Conservation (phyloP, 53 echinoderm and acorn worm genomes). For the Temnopleurus reevesii region DNA sequence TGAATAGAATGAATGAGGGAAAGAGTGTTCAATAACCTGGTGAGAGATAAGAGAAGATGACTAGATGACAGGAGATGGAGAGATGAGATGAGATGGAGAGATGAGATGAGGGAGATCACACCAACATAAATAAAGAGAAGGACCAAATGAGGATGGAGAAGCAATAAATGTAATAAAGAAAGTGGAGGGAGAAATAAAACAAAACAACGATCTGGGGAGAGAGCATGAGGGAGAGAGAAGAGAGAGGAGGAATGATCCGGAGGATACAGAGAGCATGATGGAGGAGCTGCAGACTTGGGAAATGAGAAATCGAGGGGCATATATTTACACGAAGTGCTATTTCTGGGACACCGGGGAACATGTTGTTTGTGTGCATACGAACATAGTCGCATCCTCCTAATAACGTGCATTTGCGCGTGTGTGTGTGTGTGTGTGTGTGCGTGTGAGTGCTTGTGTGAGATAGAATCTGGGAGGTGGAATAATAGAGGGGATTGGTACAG, state of each 20-base stretch:
- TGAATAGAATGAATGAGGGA: too few species aligned
- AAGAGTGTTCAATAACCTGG: too few species aligned
- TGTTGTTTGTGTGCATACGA: conserved; percentile 38
- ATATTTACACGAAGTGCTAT: conserved; percentile 47
- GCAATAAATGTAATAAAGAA: not conserved
- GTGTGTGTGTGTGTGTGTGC: not conserved
- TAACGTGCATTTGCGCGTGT: not conserved
- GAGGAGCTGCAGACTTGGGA: not conserved
- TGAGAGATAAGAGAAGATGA: too few species aligned
- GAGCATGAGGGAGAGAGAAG: not conserved
- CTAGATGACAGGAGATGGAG: too few species aligned
- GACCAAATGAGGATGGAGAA: too few species aligned
- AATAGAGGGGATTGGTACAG: not conserved
- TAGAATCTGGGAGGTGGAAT: not conserved
- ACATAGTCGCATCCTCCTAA: not conserved
- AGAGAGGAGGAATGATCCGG: not conserved
- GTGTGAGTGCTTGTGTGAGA: not conserved
- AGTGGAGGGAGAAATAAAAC: not conserved
- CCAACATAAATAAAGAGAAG: too few species aligned
- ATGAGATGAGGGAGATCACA: too few species aligned
- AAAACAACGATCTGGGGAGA: not conserved
- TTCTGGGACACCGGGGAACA: conserved; percentile 19
- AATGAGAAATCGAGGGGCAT: conserved; percentile 41
- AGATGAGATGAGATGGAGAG: too few species aligned
- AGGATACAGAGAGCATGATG: not conserved